phyloP scores from a whole-genome alignment of 2,113 vertebrate species.

The Pseudonaja textilis region DNA sequence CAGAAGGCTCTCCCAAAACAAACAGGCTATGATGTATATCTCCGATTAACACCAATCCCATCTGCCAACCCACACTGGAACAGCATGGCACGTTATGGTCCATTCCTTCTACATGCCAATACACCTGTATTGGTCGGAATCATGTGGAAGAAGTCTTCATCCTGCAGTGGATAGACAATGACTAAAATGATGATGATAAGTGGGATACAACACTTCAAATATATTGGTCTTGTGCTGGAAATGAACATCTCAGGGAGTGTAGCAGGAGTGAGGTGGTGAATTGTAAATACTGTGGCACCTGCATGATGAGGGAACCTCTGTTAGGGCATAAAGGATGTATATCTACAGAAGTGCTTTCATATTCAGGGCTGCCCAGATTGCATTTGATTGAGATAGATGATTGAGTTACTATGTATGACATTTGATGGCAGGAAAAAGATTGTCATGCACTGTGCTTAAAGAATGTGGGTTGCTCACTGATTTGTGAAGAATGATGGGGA shows the following conservation, averaged over 20 bases:
- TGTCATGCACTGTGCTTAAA: constrained; percentile 37
- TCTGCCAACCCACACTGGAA: background rate
- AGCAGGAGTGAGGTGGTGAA: constrained; percentile 7
- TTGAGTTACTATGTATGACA: constrained; percentile 56
- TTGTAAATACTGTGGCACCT: constrained; percentile 36
- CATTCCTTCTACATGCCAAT: background rate
- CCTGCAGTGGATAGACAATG: background rate
- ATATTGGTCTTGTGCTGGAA: background rate
- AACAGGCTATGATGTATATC: background rate
- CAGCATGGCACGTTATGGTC: background rate
- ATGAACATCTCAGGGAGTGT: constrained; percentile 37
- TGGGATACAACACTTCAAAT: background rate
- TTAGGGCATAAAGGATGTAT: constrained; percentile 47
- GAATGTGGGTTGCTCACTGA: constrained; percentile 11
- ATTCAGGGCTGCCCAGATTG: constrained; percentile 50
- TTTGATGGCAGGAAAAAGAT: constrained; percentile 55
- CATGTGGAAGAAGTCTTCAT: background rate
- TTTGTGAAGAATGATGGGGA: constrained; percentile 41
- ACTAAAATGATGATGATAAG: background rate
- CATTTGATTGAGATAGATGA: constrained; percentile 65
- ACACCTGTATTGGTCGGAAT: background rate
- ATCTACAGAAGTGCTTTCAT: constrained; percentile 50
- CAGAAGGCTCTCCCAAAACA: background rate
- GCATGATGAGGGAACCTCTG: constrained; percentile 39
- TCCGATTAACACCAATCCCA: background rate